A percentile compares a stretch with the other conserved stretches of the same genome.
phyloP scores from a whole-genome alignment of 1,140 invertebrate genomes.

The Drosophila dunni region DNA sequence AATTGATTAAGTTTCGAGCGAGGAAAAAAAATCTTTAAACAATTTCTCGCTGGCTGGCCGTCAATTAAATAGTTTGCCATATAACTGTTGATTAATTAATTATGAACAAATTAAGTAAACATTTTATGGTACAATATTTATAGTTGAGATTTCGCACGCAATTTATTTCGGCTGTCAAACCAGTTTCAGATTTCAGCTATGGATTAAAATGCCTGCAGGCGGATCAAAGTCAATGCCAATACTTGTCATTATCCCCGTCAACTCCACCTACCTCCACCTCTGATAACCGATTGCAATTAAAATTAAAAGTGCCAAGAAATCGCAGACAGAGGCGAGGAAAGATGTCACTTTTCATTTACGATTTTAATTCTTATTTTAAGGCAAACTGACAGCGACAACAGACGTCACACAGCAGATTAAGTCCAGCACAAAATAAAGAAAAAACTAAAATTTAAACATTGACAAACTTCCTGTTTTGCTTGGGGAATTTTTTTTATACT shows the following conservation, averaged over 20 bases:
- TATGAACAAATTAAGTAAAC: constrained; percentile 19
- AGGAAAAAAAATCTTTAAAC: constrained; percentile 29
- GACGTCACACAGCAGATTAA: background rate
- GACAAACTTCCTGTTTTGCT: constrained; percentile 19
- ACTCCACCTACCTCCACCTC: background rate
- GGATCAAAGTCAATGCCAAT: constrained; percentile 49
- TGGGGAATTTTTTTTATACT: background rate
- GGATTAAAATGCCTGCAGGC: constrained; percentile 1
- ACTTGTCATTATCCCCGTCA: background rate
- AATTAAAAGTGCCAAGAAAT: constrained; percentile 16
- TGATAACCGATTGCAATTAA: constrained; percentile 37
- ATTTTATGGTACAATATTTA: constrained; percentile 20
- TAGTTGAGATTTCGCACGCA: constrained; percentile 23
- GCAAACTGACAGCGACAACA: constrained; percentile 16
- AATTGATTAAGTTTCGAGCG: constrained; percentile 59
- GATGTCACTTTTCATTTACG: constrained; percentile 27
- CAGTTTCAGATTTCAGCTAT: constrained; percentile 1
- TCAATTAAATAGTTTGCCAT: constrained; percentile 9
- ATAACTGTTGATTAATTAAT: constrained; percentile 15
- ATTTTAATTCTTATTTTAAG: background rate
- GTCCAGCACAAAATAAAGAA: background rate
- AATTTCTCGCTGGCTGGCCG: constrained; percentile 40
- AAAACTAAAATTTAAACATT: constrained; percentile 1
- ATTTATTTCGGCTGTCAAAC: constrained; percentile 7
- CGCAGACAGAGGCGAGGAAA: constrained; percentile 12